These are phyloP conservation scores for Paradoxurus hermaphroditus DNA, from an alignment of 2,113 vertebrate genomes.

Conservation along the genomic window DNA sequence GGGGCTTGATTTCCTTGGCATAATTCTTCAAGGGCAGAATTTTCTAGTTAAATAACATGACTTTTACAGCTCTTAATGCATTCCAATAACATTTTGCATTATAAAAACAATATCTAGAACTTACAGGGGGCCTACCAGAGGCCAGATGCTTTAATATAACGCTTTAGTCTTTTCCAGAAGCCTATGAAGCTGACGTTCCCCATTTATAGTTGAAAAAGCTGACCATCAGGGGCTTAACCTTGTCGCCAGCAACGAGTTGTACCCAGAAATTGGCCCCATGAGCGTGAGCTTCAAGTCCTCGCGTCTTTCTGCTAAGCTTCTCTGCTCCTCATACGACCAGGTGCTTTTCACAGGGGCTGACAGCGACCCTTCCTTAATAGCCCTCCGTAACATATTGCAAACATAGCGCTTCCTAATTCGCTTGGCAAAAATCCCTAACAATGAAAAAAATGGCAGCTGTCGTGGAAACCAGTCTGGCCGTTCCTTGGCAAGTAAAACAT, in stretches of 20 bases:
- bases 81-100: background rate
- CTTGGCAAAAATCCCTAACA: background rate
- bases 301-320: background rate
- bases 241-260: background rate
- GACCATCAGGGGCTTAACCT: background rate
- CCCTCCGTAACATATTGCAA: background rate
- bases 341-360: background rate
- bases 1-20: background rate
- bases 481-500: background rate
- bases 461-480: background rate
- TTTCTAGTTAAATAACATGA: background rate
- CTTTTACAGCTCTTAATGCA: background rate
- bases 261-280: background rate
- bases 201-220: background rate
- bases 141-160: background rate
- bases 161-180: background rate
- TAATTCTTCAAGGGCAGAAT: background rate
- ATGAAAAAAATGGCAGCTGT: background rate
- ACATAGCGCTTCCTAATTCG: background rate
- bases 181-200: background rate
- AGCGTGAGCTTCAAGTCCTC: background rate
- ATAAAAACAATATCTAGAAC: background rate
- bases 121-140: background rate
- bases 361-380: background rate
- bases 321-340: background rate